Conservation (phyloP, 2,113 vertebrate genomes). For the Progne subis region DNA sequence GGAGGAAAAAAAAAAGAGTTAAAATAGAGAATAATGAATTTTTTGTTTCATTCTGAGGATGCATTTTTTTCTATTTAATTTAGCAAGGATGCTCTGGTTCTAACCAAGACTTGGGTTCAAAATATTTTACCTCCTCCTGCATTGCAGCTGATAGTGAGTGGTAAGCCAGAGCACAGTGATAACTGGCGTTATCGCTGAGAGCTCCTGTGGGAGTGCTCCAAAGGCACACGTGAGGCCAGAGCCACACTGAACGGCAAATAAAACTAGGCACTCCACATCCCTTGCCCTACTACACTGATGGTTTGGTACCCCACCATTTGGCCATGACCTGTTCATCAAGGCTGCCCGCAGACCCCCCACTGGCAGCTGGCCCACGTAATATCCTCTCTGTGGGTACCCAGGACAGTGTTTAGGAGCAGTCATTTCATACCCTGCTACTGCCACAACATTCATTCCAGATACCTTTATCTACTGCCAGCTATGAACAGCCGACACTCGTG, state of each 20-base stretch:
- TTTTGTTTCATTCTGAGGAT: not conserved
- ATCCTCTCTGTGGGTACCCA: not conserved
- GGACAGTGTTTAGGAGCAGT: not conserved
- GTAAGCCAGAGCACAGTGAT: not conserved
- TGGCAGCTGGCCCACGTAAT: accelerated
- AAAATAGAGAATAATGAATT: not conserved
- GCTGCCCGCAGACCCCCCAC: accelerated
- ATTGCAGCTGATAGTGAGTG: not conserved
- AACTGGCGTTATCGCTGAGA: not conserved
- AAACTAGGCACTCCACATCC: not conserved
- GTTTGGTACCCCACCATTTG: accelerated
- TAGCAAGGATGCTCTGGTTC: not conserved
- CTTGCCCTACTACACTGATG: accelerated
- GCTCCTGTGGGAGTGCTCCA: not conserved
- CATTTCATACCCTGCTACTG: accelerated
- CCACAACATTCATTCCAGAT: not conserved
- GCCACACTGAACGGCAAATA: not conserved
- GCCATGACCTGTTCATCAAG: accelerated
- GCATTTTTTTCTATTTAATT: not conserved
- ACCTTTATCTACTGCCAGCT: not conserved
- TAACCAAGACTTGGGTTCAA: not conserved
- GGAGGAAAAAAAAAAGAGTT: not conserved
- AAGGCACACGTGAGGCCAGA: not conserved
- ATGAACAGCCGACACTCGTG: accelerated
- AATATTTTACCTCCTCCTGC: not conserved